Conservation (phyloP, 2,113 vertebrate genomes). For the Halichoerus grypus region DNA sequence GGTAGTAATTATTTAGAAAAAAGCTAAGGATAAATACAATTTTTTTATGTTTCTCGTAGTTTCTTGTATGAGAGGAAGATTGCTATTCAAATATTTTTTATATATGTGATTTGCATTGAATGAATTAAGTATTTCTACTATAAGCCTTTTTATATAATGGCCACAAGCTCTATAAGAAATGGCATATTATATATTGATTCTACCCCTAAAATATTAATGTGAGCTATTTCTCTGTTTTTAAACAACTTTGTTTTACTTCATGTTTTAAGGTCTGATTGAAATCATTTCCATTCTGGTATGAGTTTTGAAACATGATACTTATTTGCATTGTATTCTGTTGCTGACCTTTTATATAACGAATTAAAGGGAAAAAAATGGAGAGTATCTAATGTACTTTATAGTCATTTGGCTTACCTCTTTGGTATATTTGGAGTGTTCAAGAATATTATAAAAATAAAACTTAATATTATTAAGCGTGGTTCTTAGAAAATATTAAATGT, state of each 20-base stretch:
- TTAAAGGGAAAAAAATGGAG: background rate
- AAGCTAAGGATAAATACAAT: background rate
- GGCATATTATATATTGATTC: background rate
- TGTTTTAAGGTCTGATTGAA: background rate
- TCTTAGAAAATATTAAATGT: background rate
- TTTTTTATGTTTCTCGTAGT: background rate
- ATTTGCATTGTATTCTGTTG: background rate
- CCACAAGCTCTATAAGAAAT: background rate
- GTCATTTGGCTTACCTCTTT: background rate
- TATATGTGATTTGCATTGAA: background rate
- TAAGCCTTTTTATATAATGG: background rate
- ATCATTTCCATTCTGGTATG: background rate
- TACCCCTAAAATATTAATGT: background rate
- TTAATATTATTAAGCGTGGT: background rate
- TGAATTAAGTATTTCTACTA: background rate
- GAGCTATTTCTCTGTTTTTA: background rate
- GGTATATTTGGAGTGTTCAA: background rate
- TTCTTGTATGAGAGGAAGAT: background rate
- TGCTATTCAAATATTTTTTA: constrained; percentile 12
- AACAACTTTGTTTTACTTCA: background rate
- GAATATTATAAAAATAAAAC: constrained; percentile 12
- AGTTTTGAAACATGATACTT: background rate
- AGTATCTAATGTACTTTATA: background rate
- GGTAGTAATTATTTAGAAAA: background rate
- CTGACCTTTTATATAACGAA: background rate